Evolutionary conservation across 2,113 vertebrate species (phyloP), one percentile per base, ranked within the genome.

Genomic region (Dipodomys ordii): DNA sequence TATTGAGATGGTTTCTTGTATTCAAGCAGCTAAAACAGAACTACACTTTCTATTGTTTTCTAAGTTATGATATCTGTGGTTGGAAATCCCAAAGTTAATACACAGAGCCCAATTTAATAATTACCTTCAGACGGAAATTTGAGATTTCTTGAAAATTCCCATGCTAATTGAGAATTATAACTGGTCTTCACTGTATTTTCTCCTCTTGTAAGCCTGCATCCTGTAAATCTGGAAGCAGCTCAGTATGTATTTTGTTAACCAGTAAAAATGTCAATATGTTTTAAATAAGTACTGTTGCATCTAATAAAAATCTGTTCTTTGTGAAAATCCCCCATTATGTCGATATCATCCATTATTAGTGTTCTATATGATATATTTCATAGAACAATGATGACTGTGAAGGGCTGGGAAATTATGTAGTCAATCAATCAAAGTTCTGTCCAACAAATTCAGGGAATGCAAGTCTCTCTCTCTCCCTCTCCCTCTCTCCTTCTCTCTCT

Each of bases 251-350:
- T 28, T 19, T 91, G 44, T 95, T 72, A 91, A 92, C 32, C 22
- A 86, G 77, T 88, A 80, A 90, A 96, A 82, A 95, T 93, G 77
- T 92, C 85, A 93, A 88, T 96, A 74, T 84, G 69, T 62, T 95
- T 93, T 90, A 79, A 78, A 95, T 93, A 93, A 88, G 67, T 92
- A 88, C 79, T 57, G 79, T 60, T 95, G 65, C 60, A 94, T 88
- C 78, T 94, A 69, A 72, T 91, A 94, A 94, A 93, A 88, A 74
- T 88, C 69, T 88, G 49, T 93, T 95, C 32, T 27, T 92, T 1
- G 0, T 68, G 82, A 83, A 81, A 96, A 93, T 93, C 28, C 22
- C 7, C 73, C 81, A 91, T 78, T 95, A 88, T 92, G 92, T 93
- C 60, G 77, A 71, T 88, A 91, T 80, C 72, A 90, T 79, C 60